A percentile compares a stretch with the other conserved stretches of the same genome.
Evolutionary conservation across 2,888 invertebrate species (phyloP).

Genomic region (Lithophane ornitopus): DNA sequence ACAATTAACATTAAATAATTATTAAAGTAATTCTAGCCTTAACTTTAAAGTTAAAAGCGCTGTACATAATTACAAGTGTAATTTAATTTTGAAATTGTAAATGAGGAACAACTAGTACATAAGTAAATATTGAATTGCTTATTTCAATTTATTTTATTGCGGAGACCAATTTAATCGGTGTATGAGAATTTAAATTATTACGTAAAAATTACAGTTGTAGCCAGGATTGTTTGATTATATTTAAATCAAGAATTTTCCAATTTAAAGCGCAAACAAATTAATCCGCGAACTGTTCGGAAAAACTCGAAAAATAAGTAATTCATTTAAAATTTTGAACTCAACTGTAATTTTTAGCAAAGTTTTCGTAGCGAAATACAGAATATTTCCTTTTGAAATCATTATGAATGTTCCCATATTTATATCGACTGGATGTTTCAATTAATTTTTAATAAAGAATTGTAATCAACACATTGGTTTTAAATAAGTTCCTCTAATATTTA

Average conservation of each 20-base stretch:
- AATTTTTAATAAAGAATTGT: constrained; percentile 85
- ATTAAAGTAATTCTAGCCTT: constrained; percentile 40
- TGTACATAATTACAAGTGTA: constrained; percentile 74
- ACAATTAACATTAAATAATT: constrained; percentile 51
- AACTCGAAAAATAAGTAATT: neutral
- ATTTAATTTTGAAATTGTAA: constrained; percentile 81
- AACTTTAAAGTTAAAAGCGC: constrained; percentile 46
- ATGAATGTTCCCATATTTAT: constrained; percentile 77
- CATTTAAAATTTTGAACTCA: constrained; percentile 32
- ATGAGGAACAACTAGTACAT: constrained; percentile 88
- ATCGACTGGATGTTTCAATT: constrained; percentile 82
- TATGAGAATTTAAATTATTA: constrained; percentile 22
- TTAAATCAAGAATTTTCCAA: neutral
- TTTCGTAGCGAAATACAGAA: constrained; percentile 40
- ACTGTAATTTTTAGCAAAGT: constrained; percentile 51
- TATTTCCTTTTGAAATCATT: constrained; percentile 56
- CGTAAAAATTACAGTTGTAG: constrained; percentile 46
- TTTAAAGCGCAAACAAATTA: constrained; percentile 4
- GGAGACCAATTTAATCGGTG: constrained; percentile 63
- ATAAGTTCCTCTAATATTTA: neutral
- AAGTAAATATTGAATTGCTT: constrained; percentile 72
- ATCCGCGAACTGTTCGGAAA: neutral
- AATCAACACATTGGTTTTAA: constrained; percentile 66
- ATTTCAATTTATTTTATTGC: constrained; percentile 53
- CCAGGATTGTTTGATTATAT: constrained; percentile 12